Percentiles rank a stretch among this genome's conserved stretches.
Conservation (phyloP, 2,888 invertebrate genomes). For the Eilema sororculum region DNA sequence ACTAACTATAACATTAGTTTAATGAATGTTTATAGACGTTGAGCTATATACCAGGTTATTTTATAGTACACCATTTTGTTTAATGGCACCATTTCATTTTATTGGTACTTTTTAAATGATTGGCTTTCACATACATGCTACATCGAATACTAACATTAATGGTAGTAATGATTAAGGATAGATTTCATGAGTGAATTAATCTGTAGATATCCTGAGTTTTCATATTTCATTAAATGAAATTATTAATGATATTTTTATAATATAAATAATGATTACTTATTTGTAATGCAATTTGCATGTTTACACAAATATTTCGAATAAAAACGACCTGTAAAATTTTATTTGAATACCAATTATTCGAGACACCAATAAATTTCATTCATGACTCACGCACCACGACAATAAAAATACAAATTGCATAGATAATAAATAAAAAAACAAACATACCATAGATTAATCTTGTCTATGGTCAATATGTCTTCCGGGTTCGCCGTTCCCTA, state of each 20-base stretch:
- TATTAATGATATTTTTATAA: no score
- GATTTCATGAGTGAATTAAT: neutral
- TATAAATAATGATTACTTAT: no score
- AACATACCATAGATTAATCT: slow-evolving; percentile 75
- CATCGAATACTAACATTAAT: slow-evolving; percentile 8
- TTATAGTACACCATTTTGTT: slow-evolving; percentile 33
- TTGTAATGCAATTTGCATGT: neutral
- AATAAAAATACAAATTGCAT: slow-evolving; percentile 20
- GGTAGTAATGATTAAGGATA: neutral
- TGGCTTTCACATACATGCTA: slow-evolving; percentile 16
- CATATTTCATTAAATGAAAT: neutral
- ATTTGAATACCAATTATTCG: neutral
- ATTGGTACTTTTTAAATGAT: slow-evolving; percentile 40
- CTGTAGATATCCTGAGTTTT: neutral
- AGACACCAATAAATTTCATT: neutral
- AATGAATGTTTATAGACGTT: slow-evolving; percentile 19
- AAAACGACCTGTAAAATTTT: neutral
- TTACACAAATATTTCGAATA: neutral
- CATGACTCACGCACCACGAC: neutral
- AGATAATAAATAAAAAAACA: slow-evolving; percentile 36
- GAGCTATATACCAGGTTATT: slow-evolving; percentile 23
- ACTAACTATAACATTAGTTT: slow-evolving; percentile 6
- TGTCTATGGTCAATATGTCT: slow-evolving; percentile 79
- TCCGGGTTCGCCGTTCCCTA: slow-evolving; percentile 82
- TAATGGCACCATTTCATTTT: slow-evolving; percentile 32